Evolutionary conservation across 2,113 vertebrate genomes (phyloP).

Genomic region (Ceyx cyanopectus): DNA sequence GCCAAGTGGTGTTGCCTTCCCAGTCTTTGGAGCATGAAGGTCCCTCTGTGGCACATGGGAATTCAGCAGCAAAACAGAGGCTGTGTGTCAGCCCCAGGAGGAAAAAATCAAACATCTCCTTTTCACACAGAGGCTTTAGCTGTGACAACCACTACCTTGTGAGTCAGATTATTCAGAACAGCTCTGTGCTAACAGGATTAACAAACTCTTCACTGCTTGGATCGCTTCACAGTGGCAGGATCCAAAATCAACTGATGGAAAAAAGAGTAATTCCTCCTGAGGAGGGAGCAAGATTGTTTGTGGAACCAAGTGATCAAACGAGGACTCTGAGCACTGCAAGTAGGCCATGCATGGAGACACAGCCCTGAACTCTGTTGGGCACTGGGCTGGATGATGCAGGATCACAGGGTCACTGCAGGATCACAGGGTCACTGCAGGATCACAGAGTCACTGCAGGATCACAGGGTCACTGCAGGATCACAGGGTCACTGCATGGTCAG

Average conservation of each 20-base stretch:
- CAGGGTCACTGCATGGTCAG: fast-evolving
- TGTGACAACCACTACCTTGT: background rate
- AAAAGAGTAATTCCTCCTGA: background rate
- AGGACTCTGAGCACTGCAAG: background rate
- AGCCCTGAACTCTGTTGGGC: fast-evolving
- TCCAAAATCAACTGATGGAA: conserved; percentile 60
- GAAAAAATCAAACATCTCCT: background rate
- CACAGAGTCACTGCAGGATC: fast-evolving
- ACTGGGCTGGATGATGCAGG: background rate
- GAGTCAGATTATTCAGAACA: background rate
- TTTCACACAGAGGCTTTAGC: background rate
- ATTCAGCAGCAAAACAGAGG: background rate
- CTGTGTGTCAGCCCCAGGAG: background rate
- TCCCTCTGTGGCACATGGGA: background rate
- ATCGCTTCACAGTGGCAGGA: background rate
- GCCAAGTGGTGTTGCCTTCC: background rate
- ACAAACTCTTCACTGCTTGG: conserved; percentile 33
- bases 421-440: background rate
- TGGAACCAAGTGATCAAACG: conserved; percentile 30
- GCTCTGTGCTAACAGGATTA: background rate
- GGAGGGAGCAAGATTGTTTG: conserved; percentile 26
- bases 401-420: fast-evolving
- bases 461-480: background rate
- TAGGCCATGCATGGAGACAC: background rate
- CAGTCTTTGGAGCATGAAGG: background rate